Percentiles rank a stretch among this genome's conserved stretches.
Conservation (phyloP, 2,113 vertebrate species). For the Calcarius ornatus region DNA sequence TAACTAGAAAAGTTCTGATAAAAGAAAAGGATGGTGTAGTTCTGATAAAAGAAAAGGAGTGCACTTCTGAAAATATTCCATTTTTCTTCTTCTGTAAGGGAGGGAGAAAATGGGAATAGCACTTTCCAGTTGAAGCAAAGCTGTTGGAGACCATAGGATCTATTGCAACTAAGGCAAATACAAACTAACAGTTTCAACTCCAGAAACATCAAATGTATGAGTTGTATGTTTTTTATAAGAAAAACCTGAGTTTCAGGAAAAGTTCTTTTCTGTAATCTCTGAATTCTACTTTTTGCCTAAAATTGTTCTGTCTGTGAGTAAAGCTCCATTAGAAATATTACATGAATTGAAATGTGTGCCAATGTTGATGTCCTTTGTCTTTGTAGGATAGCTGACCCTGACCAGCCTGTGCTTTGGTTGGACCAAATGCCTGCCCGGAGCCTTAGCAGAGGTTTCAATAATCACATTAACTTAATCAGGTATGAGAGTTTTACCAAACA, state of each 20-base stretch:
- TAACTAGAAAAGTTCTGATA: background rate
- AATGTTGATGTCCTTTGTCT: background rate
- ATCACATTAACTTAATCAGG: slow-evolving; percentile 98
- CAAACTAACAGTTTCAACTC: background rate
- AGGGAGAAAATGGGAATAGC: background rate
- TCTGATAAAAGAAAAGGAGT: background rate
- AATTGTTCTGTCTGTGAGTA: background rate
- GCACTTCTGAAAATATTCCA: background rate
- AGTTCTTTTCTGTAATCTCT: background rate
- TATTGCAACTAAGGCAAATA: background rate
- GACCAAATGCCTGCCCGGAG: slow-evolving; percentile 96
- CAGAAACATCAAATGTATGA: background rate
- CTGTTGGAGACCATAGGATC: background rate
- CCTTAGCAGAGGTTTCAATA: slow-evolving; percentile 95
- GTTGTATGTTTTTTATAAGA: background rate
- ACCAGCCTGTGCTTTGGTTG: slow-evolving; percentile 96
- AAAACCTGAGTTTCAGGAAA: rapidly evolving
- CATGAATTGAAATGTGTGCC: background rate
- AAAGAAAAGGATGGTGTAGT: background rate
- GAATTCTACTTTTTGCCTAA: background rate
- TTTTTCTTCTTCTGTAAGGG: background rate
- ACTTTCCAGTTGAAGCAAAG: background rate
- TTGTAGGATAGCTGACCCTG: slow-evolving; percentile 91
- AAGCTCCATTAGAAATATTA: background rate
- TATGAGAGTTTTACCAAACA: slow-evolving; percentile 29